These are phyloP conservation scores for Lydus trimaculatus DNA, from an alignment of 2,888 invertebrate species.

Conservation along the genomic window DNA sequence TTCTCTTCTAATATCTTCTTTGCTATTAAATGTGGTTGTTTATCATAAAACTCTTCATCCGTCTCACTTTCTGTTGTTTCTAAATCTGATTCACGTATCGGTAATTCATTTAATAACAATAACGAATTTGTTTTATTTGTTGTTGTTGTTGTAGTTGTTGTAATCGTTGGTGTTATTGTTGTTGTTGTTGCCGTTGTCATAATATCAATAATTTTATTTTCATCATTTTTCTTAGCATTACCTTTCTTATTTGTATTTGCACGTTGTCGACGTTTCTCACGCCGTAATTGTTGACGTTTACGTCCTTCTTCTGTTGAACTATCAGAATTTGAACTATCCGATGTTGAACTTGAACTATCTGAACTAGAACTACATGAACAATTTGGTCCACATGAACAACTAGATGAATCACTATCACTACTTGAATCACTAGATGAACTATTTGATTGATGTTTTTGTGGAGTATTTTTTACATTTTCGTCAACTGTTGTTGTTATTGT, in stretches of 20 bases:
- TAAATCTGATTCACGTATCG: conserved; percentile 81
- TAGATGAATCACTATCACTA: conserved; percentile 76
- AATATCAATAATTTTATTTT: conserved; percentile 62
- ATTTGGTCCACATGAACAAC: conserved; percentile 83
- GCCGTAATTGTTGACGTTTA: conserved; percentile 58
- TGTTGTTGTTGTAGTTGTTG: neutral
- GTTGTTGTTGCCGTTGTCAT: conserved; percentile 61
- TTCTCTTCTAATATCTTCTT: conserved; percentile 78
- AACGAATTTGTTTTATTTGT: neutral
- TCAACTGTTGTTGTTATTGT: conserved; percentile 29
- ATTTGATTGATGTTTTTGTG: conserved; percentile 44
- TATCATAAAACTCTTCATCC: conserved; percentile 88
- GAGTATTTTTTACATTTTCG: conserved; percentile 42
- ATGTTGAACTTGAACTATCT: conserved; percentile 62
- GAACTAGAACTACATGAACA: conserved; percentile 82
- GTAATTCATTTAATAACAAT: conserved; percentile 60
- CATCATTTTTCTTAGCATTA: conserved; percentile 63
- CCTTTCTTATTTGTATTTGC: conserved; percentile 36
- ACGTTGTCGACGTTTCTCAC: conserved; percentile 52
- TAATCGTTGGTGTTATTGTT: neutral
- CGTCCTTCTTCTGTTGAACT: conserved; percentile 68
- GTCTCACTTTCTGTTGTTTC: conserved; percentile 87
- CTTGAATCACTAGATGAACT: conserved; percentile 80
- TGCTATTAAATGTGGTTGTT: conserved; percentile 78
- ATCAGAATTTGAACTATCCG: conserved; percentile 65